A percentile compares a stretch with the other conserved stretches of the same genome.
These are phyloP conservation scores for Caenorhabditis uteleia DNA, from an alignment of 2,888 invertebrate species.

Conservation along the genomic window DNA sequence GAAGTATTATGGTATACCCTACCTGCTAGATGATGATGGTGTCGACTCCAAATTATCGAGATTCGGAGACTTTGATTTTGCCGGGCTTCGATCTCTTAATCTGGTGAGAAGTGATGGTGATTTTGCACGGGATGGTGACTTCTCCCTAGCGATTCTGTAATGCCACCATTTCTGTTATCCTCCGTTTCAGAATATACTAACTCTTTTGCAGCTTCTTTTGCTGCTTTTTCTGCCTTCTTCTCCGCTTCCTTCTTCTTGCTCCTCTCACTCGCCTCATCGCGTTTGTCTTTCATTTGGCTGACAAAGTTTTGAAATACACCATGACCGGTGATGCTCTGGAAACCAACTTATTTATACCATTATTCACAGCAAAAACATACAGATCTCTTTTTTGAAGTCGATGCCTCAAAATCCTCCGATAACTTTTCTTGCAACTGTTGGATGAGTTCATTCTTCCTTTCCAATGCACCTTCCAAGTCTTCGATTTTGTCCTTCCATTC, in stretches of 20 bases:
- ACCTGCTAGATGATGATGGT: slow-evolving; percentile 54
- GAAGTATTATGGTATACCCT: slow-evolving; percentile 6
- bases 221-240: slow-evolving; percentile 50
- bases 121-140: slow-evolving; percentile 50
- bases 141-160: slow-evolving; percentile 47
- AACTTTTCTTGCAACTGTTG: slow-evolving; percentile 48
- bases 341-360: not conserved
- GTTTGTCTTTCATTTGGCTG: slow-evolving; percentile 51
- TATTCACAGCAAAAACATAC: not conserved
- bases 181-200: too few species aligned
- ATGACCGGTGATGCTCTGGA: slow-evolving; percentile 47
- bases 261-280: slow-evolving; percentile 47
- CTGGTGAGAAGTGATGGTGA: slow-evolving; percentile 61
- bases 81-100: slow-evolving; percentile 62
- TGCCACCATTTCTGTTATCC: not conserved
- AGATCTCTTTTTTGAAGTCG: not conserved
- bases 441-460: slow-evolving; percentile 45
- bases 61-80: slow-evolving; percentile 54
- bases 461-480: slow-evolving; percentile 45
- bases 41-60: slow-evolving; percentile 53
- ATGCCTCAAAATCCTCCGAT: slow-evolving; percentile 20
- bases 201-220: slow-evolving; percentile 54
- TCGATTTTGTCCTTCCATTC: slow-evolving; percentile 43
- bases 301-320: slow-evolving; percentile 59
- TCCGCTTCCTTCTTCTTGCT: slow-evolving; percentile 52